phyloP scores from a whole-genome alignment of 2,113 vertebrate genomes.

The Osmerus mordax region DNA sequence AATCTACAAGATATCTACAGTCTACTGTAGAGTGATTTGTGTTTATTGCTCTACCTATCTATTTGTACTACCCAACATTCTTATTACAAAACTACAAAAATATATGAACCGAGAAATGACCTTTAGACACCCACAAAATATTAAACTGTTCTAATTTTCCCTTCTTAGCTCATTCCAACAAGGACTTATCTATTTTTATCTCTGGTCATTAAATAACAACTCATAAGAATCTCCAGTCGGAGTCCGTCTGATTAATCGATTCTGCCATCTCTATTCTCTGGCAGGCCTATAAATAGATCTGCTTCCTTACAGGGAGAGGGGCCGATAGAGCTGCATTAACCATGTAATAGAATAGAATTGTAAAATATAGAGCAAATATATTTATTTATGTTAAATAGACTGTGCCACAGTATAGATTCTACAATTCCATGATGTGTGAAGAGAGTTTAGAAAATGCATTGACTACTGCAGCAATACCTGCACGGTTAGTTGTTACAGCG shows the following conservation, averaged over 20 bases:
- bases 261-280: constrained; percentile 12
- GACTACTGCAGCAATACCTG: too few species aligned
- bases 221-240: constrained; percentile 28
- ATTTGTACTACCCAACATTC: too few species aligned
- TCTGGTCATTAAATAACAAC: constrained; percentile 33
- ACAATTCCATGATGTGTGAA: too few species aligned
- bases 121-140: not conserved
- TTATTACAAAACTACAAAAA: too few species aligned
- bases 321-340: constrained; percentile 4
- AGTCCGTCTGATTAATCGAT: constrained; percentile 36
- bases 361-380: not conserved
- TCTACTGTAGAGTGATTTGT: too few species aligned
- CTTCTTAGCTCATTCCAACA: not conserved
- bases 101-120: not conserved
- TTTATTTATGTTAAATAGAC: too few species aligned
- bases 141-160: not conserved
- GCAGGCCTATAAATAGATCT: constrained; percentile 27
- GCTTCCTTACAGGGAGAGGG: constrained; percentile 14
- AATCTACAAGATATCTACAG: too few species aligned
- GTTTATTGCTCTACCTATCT: too few species aligned
- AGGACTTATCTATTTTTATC: constrained; percentile 28
- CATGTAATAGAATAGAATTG: not conserved
- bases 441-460: too few species aligned
- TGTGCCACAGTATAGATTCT: too few species aligned
- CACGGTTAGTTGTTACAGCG: too few species aligned